Percentiles rank a stretch among this genome's conserved stretches.
Evolutionary conservation across 2,888 invertebrate species (phyloP).

Genomic region (Apotomis turbidana): DNA sequence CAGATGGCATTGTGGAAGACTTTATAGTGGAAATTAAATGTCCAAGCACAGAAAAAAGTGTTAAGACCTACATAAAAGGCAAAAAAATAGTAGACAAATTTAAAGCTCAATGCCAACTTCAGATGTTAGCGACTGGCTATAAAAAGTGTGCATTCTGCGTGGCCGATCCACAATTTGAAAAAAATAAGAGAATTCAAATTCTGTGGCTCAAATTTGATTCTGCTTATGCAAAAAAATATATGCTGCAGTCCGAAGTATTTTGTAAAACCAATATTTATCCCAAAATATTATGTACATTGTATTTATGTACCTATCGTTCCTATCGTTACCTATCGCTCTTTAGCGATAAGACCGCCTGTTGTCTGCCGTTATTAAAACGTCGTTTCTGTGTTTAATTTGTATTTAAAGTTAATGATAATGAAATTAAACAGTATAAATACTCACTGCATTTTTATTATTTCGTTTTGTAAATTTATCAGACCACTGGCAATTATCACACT

Average conservation of each 20-base stretch:
- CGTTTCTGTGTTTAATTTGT: no score
- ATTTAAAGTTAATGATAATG: no score
- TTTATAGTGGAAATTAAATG: conserved; percentile 38
- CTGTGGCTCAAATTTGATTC: not conserved
- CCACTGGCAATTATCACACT: no score
- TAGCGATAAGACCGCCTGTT: no score
- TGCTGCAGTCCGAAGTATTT: conserved; percentile 24
- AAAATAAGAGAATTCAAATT: conserved; percentile 17
- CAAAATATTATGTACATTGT: not conserved
- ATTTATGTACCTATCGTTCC: no score
- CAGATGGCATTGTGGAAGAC: conserved; percentile 33
- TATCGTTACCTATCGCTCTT: no score
- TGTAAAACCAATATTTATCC: conserved; percentile 25
- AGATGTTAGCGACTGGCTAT: conserved; percentile 34
- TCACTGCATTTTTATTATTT: no score
- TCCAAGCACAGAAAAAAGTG: conserved; percentile 20
- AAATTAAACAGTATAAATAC: no score
- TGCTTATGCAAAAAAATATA: no score
- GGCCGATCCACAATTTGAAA: conserved; percentile 41
- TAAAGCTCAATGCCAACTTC: conserved; percentile 39
- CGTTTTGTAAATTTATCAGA: no score
- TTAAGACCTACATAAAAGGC: conserved; percentile 20
- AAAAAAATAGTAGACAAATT: conserved; percentile 26
- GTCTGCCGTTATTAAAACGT: no score
- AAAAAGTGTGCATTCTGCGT: conserved; percentile 40